phyloP scores from a whole-genome alignment of 1,140 invertebrate genomes.

The Tetragonula clypearis region DNA sequence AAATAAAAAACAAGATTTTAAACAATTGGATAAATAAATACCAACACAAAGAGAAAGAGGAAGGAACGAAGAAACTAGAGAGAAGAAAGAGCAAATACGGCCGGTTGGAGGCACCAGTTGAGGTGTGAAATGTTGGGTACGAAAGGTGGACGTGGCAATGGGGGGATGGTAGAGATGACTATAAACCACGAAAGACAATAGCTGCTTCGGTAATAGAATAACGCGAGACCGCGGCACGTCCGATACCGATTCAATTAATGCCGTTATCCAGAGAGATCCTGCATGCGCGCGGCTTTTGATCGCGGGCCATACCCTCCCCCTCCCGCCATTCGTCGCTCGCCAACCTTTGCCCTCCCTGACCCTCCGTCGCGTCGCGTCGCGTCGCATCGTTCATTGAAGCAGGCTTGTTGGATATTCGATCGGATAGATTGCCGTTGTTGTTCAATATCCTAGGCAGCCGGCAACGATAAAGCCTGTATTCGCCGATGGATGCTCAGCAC shows the following conservation, averaged over 20 bases:
- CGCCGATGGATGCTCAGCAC: slow-evolving; percentile 9
- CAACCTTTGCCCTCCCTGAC: slow-evolving; percentile 15
- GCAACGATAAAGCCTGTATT: slow-evolving; percentile 60
- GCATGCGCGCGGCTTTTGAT: slow-evolving; percentile 74
- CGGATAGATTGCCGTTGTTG: slow-evolving; percentile 72
- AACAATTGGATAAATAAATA: no score
- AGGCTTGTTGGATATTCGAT: slow-evolving; percentile 72
- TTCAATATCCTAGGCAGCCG: slow-evolving; percentile 62
- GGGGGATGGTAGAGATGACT: slow-evolving; percentile 66
- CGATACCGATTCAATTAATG: slow-evolving; percentile 79
- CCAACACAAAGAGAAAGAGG: not conserved
- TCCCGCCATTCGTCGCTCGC: not conserved
- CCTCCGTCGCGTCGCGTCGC: not conserved
- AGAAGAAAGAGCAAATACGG: not conserved
- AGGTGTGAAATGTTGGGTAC: slow-evolving; percentile 42
- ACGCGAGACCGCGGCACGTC: slow-evolving; percentile 73
- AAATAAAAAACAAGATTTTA: no score
- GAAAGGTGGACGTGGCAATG: slow-evolving; percentile 25
- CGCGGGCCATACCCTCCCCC: slow-evolving; percentile 37
- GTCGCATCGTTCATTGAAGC: slow-evolving; percentile 49
- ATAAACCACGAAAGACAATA: slow-evolving; percentile 78
- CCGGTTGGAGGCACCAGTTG: not conserved
- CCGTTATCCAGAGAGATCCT: slow-evolving; percentile 74
- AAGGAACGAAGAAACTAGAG: not conserved
- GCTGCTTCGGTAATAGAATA: slow-evolving; percentile 79